phyloP scores from a whole-genome alignment of 2,888 invertebrate species.

The Drosophila engyochracea region DNA sequence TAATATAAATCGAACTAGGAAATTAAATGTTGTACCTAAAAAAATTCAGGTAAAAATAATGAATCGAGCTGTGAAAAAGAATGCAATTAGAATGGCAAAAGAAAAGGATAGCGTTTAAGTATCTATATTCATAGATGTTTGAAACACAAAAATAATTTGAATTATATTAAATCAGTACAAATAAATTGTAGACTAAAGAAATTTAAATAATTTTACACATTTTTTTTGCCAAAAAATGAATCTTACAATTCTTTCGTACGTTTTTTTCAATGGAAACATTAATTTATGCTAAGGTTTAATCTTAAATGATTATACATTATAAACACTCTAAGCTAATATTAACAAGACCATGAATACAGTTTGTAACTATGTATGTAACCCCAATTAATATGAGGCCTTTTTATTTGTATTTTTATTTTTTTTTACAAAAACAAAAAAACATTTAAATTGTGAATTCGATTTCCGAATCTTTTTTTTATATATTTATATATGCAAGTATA shows the following conservation, averaged over 20 bases:
- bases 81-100: background rate
- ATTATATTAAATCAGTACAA: background rate
- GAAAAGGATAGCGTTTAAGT: background rate
- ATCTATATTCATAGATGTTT: background rate
- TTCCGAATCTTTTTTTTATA: slow-evolving; percentile 9
- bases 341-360: slow-evolving; percentile 55
- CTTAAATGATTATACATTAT: slow-evolving; percentile 43
- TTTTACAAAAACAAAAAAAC: slow-evolving; percentile 7
- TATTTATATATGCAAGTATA: slow-evolving; percentile 47
- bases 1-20: slow-evolving; percentile 55
- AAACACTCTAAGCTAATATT: slow-evolving; percentile 60
- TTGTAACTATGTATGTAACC: slow-evolving; percentile 33
- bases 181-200: background rate
- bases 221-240: background rate
- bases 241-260: background rate
- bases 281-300: slow-evolving; percentile 28
- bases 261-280: slow-evolving; percentile 19
- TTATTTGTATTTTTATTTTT: background rate
- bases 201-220: background rate
- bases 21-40: slow-evolving; percentile 47
- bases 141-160: background rate
- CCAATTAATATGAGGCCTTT: slow-evolving; percentile 27
- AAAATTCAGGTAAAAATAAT: slow-evolving; percentile 12
- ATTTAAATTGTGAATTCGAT: slow-evolving; percentile 9
- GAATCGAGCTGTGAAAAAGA: background rate